Evolutionary conservation across 2,113 vertebrate genomes (phyloP), one percentile per base, ranked within the genome.

Genomic region (Plecotus auritus): DNA sequence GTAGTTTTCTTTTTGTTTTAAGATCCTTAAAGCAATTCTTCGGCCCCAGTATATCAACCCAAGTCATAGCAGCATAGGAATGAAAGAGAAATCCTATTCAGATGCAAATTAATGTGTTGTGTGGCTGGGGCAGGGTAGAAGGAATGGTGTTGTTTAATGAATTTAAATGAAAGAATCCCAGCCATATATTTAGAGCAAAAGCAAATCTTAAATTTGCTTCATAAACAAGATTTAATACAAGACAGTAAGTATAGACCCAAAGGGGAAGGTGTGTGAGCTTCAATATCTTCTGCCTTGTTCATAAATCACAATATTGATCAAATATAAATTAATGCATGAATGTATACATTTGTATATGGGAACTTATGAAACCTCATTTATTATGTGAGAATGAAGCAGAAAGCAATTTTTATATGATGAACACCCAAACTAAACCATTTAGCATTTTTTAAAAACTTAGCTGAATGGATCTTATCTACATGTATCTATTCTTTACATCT

Each of bases 271-370:
- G 59, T 23, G 9, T 84, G 51, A 91, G 35, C 61, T 91, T 96
- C 94, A 90, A 20, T 96, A 96, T 88, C 78, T n/a, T 32, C 82
- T 90, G 51, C 42, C 56, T 95, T 95, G 74, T 88, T 93, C 95
- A 95, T 97, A 97, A 97, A 97, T 97, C 93, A 96, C 45, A 92
- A 85, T 95, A 97, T 95, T 96, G 94, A 97, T 95, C 42, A 76
- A 82, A 88, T 96, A 89, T 96, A 96, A 97, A 88, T 95, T 94
- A 97, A 93, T 92, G 92, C 51, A 95, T 42, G 64, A 88, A 86
- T 67, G 49, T 88, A 95, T 90, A 88, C n/a, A 96, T 92, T 88
- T 95, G 73, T 66, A 45, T 92, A 40, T n/a, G 32, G 67, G 69
- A 92, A 94, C 30, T 93, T 81, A 93, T 66, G 88, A 93, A 92